Conservation (phyloP, 2,797 vertebrate species). For the Tokudaia tokunoshimensis region DNA sequence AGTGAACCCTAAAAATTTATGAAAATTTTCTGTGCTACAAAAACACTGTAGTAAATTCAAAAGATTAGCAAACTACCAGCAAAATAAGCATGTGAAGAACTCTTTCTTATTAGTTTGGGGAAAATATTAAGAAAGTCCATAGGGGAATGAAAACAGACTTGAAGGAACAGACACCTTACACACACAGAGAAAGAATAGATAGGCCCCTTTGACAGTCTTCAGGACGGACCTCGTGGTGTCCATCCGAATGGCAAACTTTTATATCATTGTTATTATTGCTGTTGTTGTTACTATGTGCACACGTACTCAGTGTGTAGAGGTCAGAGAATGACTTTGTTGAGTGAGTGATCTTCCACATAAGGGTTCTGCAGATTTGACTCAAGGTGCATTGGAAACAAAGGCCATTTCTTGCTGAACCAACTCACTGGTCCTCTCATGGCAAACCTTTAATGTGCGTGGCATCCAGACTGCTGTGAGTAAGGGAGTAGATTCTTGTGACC, state of each 20-base stretch:
- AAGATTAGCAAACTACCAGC: not conserved
- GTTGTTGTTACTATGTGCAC: no score
- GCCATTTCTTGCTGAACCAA: not conserved
- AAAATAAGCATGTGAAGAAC: not conserved
- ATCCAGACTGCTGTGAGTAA: not conserved
- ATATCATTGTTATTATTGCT: not conserved
- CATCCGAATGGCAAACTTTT: not conserved
- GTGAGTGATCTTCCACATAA: not conserved
- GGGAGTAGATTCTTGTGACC: not conserved
- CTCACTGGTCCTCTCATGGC: not conserved
- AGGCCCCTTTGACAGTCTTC: not conserved
- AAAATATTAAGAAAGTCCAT: not conserved
- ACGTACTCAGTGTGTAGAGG: no score
- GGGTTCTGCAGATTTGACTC: not conserved
- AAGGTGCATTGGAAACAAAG: not conserved
- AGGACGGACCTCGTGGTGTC: not conserved
- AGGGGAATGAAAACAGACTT: not conserved
- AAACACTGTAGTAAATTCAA: not conserved
- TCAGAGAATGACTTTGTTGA: not conserved
- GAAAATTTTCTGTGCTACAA: not conserved
- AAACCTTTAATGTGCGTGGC: not conserved
- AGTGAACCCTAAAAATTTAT: not conserved
- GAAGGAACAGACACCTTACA: constrained; percentile 22
- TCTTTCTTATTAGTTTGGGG: not conserved
- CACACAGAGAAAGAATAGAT: not conserved